A percentile compares a stretch with the other conserved stretches of the same genome.
These are phyloP conservation scores for Psittacula cyanocephala DNA, from an alignment of 2,113 vertebrate genomes.

Conservation along the genomic window DNA sequence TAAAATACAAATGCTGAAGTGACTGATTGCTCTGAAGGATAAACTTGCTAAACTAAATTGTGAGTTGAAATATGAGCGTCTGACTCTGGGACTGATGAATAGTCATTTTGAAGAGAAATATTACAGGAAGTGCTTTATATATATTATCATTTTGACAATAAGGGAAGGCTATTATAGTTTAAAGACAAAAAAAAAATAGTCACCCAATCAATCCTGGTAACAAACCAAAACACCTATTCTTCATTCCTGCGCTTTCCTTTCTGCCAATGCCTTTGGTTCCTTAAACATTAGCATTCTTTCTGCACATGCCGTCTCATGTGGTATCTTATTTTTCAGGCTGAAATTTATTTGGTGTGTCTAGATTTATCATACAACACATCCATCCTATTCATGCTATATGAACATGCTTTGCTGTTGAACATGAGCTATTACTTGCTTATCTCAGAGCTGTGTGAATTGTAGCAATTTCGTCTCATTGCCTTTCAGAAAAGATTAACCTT, in stretches of 20 bases:
- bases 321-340: slow-evolving; percentile 62
- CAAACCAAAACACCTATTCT: slow-evolving; percentile 57
- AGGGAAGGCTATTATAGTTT: slow-evolving; percentile 63
- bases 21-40: slow-evolving; percentile 52
- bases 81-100: slow-evolving; percentile 47
- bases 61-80: slow-evolving; percentile 60
- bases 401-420: slow-evolving; percentile 63
- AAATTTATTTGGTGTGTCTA: slow-evolving; percentile 63
- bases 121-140: slow-evolving; percentile 65
- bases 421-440: slow-evolving; percentile 64
- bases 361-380: slow-evolving; percentile 61
- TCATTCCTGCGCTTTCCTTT: slow-evolving; percentile 27
- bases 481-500: slow-evolving; percentile 48
- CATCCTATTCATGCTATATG: slow-evolving; percentile 66
- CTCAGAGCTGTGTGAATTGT: slow-evolving; percentile 30
- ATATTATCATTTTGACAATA: slow-evolving; percentile 69
- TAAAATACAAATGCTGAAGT: slow-evolving; percentile 46
- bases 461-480: slow-evolving; percentile 44
- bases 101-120: slow-evolving; percentile 63
- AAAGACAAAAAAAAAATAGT: slow-evolving; percentile 45
- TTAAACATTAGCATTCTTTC: slow-evolving; percentile 61
- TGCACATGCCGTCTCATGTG: slow-evolving; percentile 49
- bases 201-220: slow-evolving; percentile 62
- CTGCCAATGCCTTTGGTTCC: slow-evolving; percentile 23
- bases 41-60: slow-evolving; percentile 65